phyloP scores from a whole-genome alignment of 2,113 vertebrate genomes.

The Mastomys natalensis region DNA sequence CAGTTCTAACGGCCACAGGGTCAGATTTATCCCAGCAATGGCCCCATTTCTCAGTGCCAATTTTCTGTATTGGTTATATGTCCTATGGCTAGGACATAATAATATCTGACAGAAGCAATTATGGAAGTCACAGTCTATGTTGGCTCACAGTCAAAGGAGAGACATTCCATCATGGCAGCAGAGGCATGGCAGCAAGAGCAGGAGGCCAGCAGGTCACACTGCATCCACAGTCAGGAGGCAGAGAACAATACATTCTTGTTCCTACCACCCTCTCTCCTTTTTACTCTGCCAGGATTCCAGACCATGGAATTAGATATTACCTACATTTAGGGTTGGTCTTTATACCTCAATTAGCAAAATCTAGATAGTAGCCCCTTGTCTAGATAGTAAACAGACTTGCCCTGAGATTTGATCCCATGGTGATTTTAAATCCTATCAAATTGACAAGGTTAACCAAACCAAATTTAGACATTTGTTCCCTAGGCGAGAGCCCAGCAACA shows the following conservation, averaged over 20 bases:
- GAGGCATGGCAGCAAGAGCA: background rate
- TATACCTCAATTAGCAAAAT: background rate
- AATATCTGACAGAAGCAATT: background rate
- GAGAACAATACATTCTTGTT: background rate
- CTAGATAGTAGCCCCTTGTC: background rate
- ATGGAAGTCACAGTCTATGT: too few species aligned
- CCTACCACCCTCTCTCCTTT: too few species aligned
- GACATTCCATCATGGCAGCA: background rate
- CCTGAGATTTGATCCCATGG: background rate
- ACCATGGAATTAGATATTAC: background rate
- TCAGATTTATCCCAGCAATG: background rate
- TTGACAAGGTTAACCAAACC: background rate
- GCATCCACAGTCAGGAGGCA: background rate
- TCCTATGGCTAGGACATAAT: background rate
- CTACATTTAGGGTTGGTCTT: background rate
- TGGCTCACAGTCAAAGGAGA: background rate
- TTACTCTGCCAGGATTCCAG: background rate
- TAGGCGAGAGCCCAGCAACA: background rate
- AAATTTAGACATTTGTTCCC: background rate
- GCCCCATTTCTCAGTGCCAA: background rate
- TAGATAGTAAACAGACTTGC: background rate
- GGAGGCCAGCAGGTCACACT: background rate
- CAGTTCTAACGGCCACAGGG: background rate
- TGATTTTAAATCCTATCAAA: background rate
- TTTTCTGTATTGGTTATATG: background rate